Conservation (phyloP, 2,797 vertebrate species). For the Cossypha niveicapilla region DNA sequence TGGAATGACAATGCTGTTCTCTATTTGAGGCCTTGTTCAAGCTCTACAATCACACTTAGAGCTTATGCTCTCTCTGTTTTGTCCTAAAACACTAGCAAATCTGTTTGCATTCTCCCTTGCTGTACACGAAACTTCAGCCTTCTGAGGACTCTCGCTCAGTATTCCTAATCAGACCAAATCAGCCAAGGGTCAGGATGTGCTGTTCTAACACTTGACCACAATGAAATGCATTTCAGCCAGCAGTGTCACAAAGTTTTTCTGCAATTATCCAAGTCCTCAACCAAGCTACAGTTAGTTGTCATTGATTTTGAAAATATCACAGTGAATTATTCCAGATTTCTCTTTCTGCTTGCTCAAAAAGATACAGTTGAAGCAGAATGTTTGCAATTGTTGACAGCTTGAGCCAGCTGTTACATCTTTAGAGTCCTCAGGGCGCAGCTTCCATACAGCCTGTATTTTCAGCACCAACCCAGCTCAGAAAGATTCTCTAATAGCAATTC, state of each 20-base stretch:
- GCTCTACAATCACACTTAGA: not conserved
- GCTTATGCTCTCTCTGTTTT: not conserved
- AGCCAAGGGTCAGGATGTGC: not conserved
- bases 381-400: constrained; percentile 66
- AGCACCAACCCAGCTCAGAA: constrained; percentile 64
- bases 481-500: constrained; percentile 66
- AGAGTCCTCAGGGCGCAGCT: constrained; percentile 67
- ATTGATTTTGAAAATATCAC: constrained; percentile 48
- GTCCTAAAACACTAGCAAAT: not conserved
- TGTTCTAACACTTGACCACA: not conserved
- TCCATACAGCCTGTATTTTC: constrained; percentile 66
- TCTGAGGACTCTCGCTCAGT: not conserved
- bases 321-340: constrained; percentile 34
- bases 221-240: not conserved
- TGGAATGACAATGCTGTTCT: not conserved
- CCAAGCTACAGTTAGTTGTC: not conserved
- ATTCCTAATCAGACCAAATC: not conserved
- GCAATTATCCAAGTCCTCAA: constrained; percentile 40
- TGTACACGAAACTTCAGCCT: not conserved
- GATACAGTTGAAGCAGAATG: constrained; percentile 55
- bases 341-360: constrained; percentile 43
- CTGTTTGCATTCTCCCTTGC: not conserved
- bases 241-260: constrained; percentile 4
- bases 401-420: constrained; percentile 62
- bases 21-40: not conserved